Percentiles rank a stretch among this genome's conserved stretches.
These are phyloP conservation scores for Tipula unca DNA, from an alignment of 2,888 invertebrate genomes.

Conservation along the genomic window DNA sequence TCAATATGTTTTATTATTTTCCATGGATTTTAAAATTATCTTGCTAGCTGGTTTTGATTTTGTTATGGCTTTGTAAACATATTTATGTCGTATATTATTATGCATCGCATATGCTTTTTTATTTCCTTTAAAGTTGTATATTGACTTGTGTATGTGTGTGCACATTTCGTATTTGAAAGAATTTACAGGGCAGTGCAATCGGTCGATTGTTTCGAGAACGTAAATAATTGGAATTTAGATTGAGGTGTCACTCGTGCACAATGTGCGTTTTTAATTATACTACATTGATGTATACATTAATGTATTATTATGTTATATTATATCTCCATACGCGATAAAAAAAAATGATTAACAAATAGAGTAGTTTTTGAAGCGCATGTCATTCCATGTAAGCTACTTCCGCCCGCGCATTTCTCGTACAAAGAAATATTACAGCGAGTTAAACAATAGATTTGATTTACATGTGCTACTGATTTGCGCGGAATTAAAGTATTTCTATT, in stretches of 20 bases:
- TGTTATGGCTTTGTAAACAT: neutral
- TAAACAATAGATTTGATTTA: neutral
- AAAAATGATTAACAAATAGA: neutral
- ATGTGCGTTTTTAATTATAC: neutral
- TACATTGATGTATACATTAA: neutral
- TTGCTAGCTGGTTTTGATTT: neutral
- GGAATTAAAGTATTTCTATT: too few species aligned
- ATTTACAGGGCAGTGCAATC: neutral
- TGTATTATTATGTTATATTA: neutral
- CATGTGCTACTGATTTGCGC: too few species aligned
- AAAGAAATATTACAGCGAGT: neutral
- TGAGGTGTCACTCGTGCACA: neutral
- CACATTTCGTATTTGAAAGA: neutral
- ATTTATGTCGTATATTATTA: too few species aligned
- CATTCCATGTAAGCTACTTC: neutral
- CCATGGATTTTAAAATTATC: neutral
- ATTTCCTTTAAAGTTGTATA: neutral
- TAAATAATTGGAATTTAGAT: neutral
- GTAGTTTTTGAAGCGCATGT: neutral
- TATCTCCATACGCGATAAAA: too few species aligned
- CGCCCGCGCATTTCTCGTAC: neutral
- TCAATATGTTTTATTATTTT: neutral
- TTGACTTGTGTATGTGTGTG: neutral
- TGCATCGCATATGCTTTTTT: too few species aligned
- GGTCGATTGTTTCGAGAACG: too few species aligned